Conservation (phyloP, 2,113 vertebrate genomes). For the Myrmecophaga tridactyla region DNA sequence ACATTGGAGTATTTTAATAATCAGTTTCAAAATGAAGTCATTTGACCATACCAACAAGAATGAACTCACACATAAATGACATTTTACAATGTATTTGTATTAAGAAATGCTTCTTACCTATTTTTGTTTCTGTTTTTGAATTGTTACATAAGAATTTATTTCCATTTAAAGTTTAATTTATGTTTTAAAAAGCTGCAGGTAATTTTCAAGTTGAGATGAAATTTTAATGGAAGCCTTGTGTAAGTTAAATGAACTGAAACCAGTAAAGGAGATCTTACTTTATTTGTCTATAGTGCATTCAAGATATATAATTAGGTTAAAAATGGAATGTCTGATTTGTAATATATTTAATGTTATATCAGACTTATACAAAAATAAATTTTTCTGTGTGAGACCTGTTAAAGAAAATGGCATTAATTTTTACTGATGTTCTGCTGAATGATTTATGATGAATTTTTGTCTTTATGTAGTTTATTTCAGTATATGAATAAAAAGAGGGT, state of each 20-base stretch:
- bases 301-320: conserved; percentile 70
- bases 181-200: conserved; percentile 57
- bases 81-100: conserved; percentile 45
- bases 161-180: conserved; percentile 48
- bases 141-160: conserved; percentile 47
- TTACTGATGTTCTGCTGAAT: conserved; percentile 72
- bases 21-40: conserved; percentile 37
- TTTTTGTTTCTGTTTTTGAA: not conserved
- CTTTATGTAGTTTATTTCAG: conserved; percentile 74
- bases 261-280: conserved; percentile 61
- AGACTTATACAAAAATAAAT: conserved; percentile 76
- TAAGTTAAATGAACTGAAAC: conserved; percentile 59
- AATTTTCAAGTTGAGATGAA: conserved; percentile 63
- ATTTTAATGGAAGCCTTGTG: conserved; percentile 75
- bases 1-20: not conserved
- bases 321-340: conserved; percentile 76
- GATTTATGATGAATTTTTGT: conserved; percentile 70
- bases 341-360: conserved; percentile 77
- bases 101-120: conserved; percentile 65
- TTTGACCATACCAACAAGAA: not conserved
- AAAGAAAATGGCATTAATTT: conserved; percentile 70
- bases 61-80: not conserved
- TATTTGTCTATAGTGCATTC: conserved; percentile 66
- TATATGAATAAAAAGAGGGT: conserved; percentile 75
- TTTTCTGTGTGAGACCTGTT: conserved; percentile 75